Percentiles rank a stretch among this genome's conserved stretches.
Evolutionary conservation across 1,140 invertebrate genomes (phyloP).

Genomic region (Chlorops oryzae): DNA sequence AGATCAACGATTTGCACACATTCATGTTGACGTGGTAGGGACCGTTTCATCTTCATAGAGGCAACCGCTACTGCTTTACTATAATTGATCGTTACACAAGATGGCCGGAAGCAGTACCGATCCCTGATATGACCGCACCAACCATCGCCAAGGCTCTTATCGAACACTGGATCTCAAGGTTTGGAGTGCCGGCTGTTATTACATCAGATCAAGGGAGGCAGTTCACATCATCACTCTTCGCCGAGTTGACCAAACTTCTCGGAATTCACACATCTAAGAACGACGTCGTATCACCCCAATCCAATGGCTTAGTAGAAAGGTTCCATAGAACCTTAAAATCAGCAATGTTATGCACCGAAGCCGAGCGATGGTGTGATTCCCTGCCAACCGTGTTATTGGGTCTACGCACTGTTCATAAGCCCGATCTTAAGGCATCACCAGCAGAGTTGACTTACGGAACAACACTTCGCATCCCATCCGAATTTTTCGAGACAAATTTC

Average conservation of each 20-base stretch:
- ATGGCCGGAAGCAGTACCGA: conserved; percentile 19
- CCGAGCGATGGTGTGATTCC: too few species aligned
- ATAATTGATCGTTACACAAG: neutral
- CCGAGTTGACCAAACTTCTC: conserved; percentile 1
- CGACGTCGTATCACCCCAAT: conserved; percentile 29
- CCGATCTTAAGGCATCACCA: too few species aligned
- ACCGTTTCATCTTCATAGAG: too few species aligned
- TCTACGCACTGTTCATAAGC: too few species aligned
- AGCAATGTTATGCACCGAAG: too few species aligned
- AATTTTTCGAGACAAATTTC: too few species aligned
- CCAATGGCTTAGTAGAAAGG: conserved; percentile 1
- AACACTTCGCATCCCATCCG: too few species aligned
- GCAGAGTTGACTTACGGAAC: too few species aligned
- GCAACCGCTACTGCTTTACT: neutral
- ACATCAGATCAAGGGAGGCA: conserved; percentile 44
- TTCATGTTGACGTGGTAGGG: too few species aligned
- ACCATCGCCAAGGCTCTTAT: conserved; percentile 24
- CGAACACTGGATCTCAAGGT: conserved; percentile 36
- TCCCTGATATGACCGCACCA: conserved; percentile 25
- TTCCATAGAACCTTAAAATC: too few species aligned
- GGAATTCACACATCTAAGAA: conserved; percentile 23
- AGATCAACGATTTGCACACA: too few species aligned
- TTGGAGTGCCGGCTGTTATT: conserved; percentile 28
- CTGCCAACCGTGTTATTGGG: too few species aligned
- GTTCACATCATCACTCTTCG: conserved; percentile 30